Evolutionary conservation across 2,888 invertebrate genomes (phyloP), one percentile per base, ranked within the genome.

Genomic region (Ditylenchus weischeri): DNA sequence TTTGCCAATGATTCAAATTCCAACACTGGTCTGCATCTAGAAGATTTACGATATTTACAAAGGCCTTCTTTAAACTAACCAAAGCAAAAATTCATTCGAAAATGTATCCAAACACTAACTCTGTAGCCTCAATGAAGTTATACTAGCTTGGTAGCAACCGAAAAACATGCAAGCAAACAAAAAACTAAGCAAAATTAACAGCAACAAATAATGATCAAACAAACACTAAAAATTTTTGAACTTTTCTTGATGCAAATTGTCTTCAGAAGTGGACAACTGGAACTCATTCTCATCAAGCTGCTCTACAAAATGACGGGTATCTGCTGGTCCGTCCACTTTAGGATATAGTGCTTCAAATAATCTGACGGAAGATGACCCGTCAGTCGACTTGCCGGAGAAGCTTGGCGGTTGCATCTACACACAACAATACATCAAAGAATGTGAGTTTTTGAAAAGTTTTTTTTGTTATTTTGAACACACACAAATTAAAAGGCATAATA

Each of bases 171-270:
- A 54, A 54, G 54, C 54, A 54, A 18, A 10, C 10, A 54, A 54
- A 54, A 21, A 54, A 43, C 43, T 15, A 43, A 43, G 54, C 54
- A 54, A 54, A 54, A 10, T 18, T n/a, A 21, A 19, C 54, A 29
- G 54, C 18, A 29, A 29, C 54, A 6, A 8, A 21, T 18, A 54
- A 29, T 54, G 7, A 29, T 6, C 13, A 29, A 7, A 54, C 13
- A 60, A 47, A 13, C 10, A 7, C 58, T 77, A 83, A 86, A 79
- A 90, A 90, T 72, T 89, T 70, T 84, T 85, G 84, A 91, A 91
- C 78, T 89, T 89, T 51, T 87, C 85, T 63, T 85, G 86, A 79
- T 85, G 89, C 63, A 86, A 84, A 81, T 89, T 88, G 19, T 79
- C 83, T 5, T 85, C 84, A n/a, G 86, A 81, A 63, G 86, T 84